A percentile compares a stretch with the other conserved stretches of the same genome.
Evolutionary conservation across 2,888 invertebrate genomes (phyloP).

Genomic region (Notocelia uddmanniana): DNA sequence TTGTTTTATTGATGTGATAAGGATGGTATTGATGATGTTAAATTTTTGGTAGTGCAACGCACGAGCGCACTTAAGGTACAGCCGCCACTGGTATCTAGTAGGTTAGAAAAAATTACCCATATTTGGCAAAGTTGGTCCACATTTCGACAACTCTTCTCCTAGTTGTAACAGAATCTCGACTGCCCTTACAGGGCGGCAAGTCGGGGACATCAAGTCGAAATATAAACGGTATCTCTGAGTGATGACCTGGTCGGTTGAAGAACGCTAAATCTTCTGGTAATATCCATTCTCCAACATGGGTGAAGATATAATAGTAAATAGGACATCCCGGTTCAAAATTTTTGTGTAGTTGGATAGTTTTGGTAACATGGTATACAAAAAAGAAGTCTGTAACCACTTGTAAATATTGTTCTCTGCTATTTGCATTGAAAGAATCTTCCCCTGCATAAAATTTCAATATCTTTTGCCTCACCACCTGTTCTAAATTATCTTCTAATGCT

Average conservation of each 20-base stretch:
- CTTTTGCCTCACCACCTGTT: conserved; percentile 68
- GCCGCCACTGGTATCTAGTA: no score
- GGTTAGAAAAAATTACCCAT: conserved; percentile 73
- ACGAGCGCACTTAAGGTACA: no score
- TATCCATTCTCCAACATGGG: conserved; percentile 72
- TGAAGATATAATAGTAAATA: conserved; percentile 75
- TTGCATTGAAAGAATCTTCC: conserved; percentile 64
- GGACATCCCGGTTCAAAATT: conserved; percentile 67
- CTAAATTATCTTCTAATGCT: conserved; percentile 59
- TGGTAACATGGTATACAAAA: conserved; percentile 75
- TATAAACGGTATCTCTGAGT: conserved; percentile 73
- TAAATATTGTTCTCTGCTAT: conserved; percentile 70
- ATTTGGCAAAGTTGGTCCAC: conserved; percentile 84
- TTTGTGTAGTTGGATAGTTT: conserved; percentile 70
- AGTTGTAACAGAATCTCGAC: conserved; percentile 69
- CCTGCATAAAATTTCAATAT: conserved; percentile 74
- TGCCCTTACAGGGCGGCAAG: conserved; percentile 63
- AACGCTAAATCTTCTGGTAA: conserved; percentile 63
- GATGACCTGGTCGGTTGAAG: conserved; percentile 71
- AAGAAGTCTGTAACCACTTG: conserved; percentile 77
- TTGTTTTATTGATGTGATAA: no score
- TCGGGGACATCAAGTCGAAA: conserved; percentile 65
- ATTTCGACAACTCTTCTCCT: conserved; percentile 72
- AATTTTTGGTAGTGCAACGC: no score
- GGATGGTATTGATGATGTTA: no score